A percentile compares a stretch with the other conserved stretches of the same genome.
These are phyloP conservation scores for Peucedramus taeniatus DNA, from an alignment of 2,113 vertebrate species.

Conservation along the genomic window DNA sequence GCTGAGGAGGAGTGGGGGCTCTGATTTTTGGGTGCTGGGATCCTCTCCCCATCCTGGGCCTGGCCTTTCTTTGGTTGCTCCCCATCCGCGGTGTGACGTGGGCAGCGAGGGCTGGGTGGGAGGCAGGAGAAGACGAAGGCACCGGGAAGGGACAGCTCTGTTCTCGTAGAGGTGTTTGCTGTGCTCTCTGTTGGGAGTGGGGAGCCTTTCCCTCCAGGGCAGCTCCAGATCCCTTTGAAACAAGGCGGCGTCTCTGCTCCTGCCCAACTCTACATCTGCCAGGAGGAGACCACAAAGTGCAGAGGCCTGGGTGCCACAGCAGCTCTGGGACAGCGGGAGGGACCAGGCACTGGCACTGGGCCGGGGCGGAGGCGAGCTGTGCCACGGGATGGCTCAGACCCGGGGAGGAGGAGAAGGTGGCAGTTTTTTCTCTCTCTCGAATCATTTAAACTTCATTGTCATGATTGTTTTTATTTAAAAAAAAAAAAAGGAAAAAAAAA, in stretches of 20 bases:
- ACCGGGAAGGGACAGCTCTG: not conserved
- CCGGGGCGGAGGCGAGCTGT: not conserved
- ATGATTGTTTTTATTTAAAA: slow-evolving; percentile 59
- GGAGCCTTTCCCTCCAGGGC: slow-evolving; percentile 27
- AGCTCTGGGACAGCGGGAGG: not conserved
- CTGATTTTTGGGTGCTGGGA: not conserved
- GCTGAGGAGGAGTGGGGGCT: not conserved
- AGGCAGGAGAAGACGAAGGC: not conserved
- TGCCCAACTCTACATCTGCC: not conserved
- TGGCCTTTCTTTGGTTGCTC: not conserved
- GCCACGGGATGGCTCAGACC: not conserved
- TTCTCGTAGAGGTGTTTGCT: not conserved
- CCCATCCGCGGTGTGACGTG: not conserved
- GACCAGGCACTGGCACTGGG: not conserved
- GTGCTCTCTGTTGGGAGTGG: not conserved
- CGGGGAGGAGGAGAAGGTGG: slow-evolving; percentile 29
- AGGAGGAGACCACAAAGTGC: not conserved
- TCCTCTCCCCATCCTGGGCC: not conserved
- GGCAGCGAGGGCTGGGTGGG: not conserved
- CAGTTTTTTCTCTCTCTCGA: slow-evolving; percentile 11
- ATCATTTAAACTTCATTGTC: slow-evolving; percentile 57
- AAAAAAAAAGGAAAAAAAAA: not conserved
- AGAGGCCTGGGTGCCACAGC: not conserved
- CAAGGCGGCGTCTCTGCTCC: not conserved
- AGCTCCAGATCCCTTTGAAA: slow-evolving; percentile 8